Percentiles rank a stretch among this genome's conserved stretches.
These are phyloP conservation scores for Erpetoichthys calabaricus DNA, from an alignment of 2,797 vertebrate species.

Conservation along the genomic window DNA sequence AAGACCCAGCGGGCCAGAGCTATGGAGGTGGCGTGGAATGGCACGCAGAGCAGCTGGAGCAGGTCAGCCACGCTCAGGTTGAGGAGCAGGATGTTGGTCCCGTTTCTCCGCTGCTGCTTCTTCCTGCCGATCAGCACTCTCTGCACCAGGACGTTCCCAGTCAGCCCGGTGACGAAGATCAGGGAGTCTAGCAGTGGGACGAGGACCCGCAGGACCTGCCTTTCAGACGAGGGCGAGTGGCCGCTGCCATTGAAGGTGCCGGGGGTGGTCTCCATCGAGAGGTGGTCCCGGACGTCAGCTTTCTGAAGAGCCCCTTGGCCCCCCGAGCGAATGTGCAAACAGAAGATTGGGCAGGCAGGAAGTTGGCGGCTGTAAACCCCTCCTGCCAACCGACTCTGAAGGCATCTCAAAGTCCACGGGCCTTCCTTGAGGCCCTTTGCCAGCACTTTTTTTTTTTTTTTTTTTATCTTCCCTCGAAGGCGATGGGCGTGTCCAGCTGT, in stretches of 20 bases:
- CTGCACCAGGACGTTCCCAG: conserved; percentile 51
- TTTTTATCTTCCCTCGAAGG: no score
- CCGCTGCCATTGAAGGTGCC: background rate
- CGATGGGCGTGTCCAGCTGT: no score
- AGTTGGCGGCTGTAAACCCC: background rate
- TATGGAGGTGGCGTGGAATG: conserved; percentile 55
- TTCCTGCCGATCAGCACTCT: conserved; percentile 34
- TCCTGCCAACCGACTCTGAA: no score
- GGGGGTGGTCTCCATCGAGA: conserved; percentile 12
- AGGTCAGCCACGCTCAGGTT: conserved; percentile 48
- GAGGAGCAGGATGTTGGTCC: conserved; percentile 52
- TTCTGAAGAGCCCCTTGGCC: background rate
- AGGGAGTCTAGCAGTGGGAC: conserved; percentile 46
- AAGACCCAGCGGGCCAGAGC: conserved; percentile 53
- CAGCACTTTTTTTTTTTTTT: no score
- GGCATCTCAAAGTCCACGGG: no score
- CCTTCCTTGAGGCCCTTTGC: no score
- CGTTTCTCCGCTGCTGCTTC: conserved; percentile 20
- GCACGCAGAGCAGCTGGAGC: conserved; percentile 34
- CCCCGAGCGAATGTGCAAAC: background rate
- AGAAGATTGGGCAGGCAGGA: background rate
- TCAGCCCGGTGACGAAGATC: conserved; percentile 43
- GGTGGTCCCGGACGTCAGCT: background rate
- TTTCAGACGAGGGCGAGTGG: background rate
- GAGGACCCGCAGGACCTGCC: conserved; percentile 25